Evolutionary conservation across 2,888 invertebrate species (phyloP), one percentile per base, ranked within the genome.

Genomic region (Drosophila putrida): DNA sequence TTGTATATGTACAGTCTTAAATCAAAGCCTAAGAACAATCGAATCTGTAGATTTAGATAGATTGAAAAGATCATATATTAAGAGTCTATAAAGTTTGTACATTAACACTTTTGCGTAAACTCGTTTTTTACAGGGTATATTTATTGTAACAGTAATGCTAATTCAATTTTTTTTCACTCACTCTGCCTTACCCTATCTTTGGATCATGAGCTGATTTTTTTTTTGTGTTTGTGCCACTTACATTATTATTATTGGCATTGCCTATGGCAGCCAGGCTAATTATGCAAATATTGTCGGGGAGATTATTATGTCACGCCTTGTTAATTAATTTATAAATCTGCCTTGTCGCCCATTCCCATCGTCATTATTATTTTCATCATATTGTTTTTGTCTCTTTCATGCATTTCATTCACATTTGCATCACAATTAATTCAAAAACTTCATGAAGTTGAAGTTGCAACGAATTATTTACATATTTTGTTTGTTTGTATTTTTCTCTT

Each of bases 291-390:
- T 51, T 64, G 41, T 27, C 58, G 27, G 61, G 25, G 39, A 55
- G 75, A 75, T 75, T 77, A 86, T 85, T 87, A 84, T 86, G 76
- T 86, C 85, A 82, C 78, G 75, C 80, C 85, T 85, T 80, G 81
- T 82, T 86, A 82, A 86, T 87, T 85, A 81, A 82, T 80, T 81
- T 80, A 64, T 73, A 69, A 75, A 73, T 62, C 66, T 64, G 70
- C 64, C 62, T 53, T 47, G 46, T 57, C 70, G 31, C 60, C 35
- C 53, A 66, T 79, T 71, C 64, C 71, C 74, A 78, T 57, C 54
- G 60, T 67, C 66, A 58, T 71, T 60, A 60, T 72, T 62, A 59
- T 64, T 69, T 60, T 64, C 49, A 25, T 44, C 53, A 38, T 54
- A 46, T 20, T 53, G 55, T 55, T 43, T 35, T 43, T 57, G 43